Evolutionary conservation across 2,888 invertebrate species (phyloP).

Genomic region (Junonia oenone): DNA sequence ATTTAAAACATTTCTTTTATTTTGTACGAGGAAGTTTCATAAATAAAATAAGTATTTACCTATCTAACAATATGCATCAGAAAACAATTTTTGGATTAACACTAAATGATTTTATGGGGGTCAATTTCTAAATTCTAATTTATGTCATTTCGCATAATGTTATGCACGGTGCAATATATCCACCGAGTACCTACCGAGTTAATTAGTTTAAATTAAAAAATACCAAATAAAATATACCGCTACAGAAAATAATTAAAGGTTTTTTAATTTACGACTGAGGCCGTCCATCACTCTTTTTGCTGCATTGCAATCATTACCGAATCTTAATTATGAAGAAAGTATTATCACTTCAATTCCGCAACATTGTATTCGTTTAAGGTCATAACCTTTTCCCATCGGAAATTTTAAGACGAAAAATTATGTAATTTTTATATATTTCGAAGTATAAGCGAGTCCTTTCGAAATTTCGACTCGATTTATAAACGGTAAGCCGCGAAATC

Average conservation of each 20-base stretch:
- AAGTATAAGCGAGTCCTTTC: neutral
- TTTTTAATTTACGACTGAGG: constrained; percentile 5
- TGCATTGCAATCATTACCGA: constrained; percentile 9
- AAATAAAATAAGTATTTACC: neutral
- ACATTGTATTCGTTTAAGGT: neutral
- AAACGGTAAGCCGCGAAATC: constrained; percentile 49
- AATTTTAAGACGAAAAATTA: neutral
- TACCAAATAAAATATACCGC: neutral
- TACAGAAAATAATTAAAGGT: constrained; percentile 5
- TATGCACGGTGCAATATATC: neutral
- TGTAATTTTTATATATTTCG: neutral
- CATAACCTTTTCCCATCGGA: neutral
- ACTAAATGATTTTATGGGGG: neutral
- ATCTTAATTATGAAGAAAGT: neutral
- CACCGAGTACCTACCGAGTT: neutral
- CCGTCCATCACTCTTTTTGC: constrained; percentile 6
- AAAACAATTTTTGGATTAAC: too few relatives aligned
- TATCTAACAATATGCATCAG: too few relatives aligned
- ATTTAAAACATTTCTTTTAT: too few relatives aligned
- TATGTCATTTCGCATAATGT: neutral
- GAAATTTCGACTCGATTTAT: neutral
- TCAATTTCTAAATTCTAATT: neutral
- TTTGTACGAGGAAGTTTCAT: constrained; percentile 49
- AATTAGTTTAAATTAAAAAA: neutral
- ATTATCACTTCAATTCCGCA: neutral